Evolutionary conservation across 1,140 invertebrate species (phyloP).

Genomic region (Epicauta chinensis): DNA sequence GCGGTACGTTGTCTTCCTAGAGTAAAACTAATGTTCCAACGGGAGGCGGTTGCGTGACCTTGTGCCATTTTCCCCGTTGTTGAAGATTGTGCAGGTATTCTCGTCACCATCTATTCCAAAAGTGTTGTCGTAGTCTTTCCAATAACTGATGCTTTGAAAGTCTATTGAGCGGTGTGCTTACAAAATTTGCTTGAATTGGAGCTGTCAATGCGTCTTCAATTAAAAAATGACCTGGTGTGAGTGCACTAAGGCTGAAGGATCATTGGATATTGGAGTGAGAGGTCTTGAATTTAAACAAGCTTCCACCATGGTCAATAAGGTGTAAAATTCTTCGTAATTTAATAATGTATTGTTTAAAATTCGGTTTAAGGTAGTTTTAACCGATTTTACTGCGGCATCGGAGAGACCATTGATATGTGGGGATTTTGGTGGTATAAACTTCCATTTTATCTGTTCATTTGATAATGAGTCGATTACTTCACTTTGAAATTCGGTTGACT

Average conservation of each 20-base stretch:
- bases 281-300: constrained; percentile 25
- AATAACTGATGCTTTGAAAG: constrained; percentile 8
- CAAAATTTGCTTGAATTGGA: constrained; percentile 2
- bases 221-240: constrained; percentile 25
- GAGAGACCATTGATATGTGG: constrained; percentile 22
- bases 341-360: constrained; percentile 13
- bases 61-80: constrained; percentile 25
- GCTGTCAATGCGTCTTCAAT: constrained; percentile 20
- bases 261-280: constrained; percentile 19
- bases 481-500: background rate
- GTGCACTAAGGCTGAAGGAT: constrained; percentile 21
- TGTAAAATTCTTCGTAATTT: constrained; percentile 24
- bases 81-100: constrained; percentile 21
- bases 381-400: constrained; percentile 35
- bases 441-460: background rate
- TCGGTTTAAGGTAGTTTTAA: constrained; percentile 24
- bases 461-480: background rate
- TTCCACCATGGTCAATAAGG: constrained; percentile 22
- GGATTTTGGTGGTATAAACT: background rate
- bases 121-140: constrained; percentile 11
- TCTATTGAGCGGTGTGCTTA: background rate
- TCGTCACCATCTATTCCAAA: constrained; percentile 11
- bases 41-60: background rate
- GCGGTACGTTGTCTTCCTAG: background rate
- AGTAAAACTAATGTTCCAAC: background rate